Conservation (phyloP, 2,113 vertebrate species). For the Calypte anna region DNA sequence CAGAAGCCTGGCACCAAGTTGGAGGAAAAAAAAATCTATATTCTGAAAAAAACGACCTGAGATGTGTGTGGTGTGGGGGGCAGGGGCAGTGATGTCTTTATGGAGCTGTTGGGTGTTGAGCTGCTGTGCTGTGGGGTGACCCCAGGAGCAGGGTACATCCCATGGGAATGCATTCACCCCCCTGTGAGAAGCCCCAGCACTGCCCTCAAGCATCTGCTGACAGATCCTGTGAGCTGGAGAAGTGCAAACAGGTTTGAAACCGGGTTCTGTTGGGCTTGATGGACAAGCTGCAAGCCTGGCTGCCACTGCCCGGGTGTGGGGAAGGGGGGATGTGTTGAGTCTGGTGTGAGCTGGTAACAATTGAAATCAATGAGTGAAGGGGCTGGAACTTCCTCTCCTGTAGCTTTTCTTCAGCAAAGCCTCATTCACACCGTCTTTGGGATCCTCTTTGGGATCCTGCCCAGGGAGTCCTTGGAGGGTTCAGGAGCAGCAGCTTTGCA, state of each 20-base stretch:
- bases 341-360: background rate
- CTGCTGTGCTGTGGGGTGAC: background rate
- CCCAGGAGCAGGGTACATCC: background rate
- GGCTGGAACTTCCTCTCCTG: background rate
- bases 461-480: background rate
- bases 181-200: background rate
- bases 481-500: background rate
- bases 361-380: background rate
- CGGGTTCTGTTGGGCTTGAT: fast-evolving
- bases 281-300: background rate
- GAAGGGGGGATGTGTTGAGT: background rate
- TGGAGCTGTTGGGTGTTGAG: background rate
- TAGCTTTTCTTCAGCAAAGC: background rate
- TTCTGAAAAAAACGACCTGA: background rate
- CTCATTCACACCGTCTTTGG: background rate
- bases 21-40: background rate
- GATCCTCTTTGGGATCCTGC: background rate
- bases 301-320: background rate
- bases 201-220: background rate
- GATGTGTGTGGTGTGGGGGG: background rate
- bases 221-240: background rate
- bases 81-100: background rate
- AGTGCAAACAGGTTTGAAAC: fast-evolving
- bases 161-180: background rate
- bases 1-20: background rate